Evolutionary conservation across 2,888 invertebrate genomes (phyloP), one percentile per base, ranked within the genome.

Genomic region (Emmelina monodactyla): DNA sequence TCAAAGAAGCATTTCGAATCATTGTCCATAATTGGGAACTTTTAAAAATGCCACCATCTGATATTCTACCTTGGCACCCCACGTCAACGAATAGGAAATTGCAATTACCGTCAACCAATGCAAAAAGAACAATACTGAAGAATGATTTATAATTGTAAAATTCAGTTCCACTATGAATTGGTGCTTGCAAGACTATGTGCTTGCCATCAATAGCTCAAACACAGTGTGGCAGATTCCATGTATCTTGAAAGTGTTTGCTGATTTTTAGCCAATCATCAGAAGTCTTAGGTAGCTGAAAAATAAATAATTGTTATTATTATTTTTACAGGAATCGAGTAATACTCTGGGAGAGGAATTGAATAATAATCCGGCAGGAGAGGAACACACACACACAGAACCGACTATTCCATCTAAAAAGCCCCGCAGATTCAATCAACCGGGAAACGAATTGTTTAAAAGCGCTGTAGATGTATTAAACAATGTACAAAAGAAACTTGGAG

Each of bases 21-120:
- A 38, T 41, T 16, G 32, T 41, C 34, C 37, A 31, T 28, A 37
- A 40, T 22, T 30, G 28, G 31, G 42, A 39, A 37, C 42, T 43
- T 39, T 33, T 35, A 32, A 42, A 40, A 22, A 47, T 40, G 29
- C 44, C 42, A 16, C 42, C 45, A 39, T 46, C 49, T 38, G 41
- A 40, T 32, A 44, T 42, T 37, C 43, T 38, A 31, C 47, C 46
- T 39, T 49, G 44, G 35, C 43, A 35, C 16, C 42, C 45, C 28
- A 45, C 37, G 15, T 45, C 40, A 11, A 40, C 43, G 37, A 32
- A 42, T 16, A 42, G 28, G 36, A 41, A 47, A 31, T 42, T 43
- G 29, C 43, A 45, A 34, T 43, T 36, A 28, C 39, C 42, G 35
- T 42, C 39, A 16, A 41, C 41, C 22, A 41, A 1, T 13, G 38